Evolutionary conservation across 2,113 vertebrate species (phyloP).

Genomic region (Mobula hypostoma): DNA sequence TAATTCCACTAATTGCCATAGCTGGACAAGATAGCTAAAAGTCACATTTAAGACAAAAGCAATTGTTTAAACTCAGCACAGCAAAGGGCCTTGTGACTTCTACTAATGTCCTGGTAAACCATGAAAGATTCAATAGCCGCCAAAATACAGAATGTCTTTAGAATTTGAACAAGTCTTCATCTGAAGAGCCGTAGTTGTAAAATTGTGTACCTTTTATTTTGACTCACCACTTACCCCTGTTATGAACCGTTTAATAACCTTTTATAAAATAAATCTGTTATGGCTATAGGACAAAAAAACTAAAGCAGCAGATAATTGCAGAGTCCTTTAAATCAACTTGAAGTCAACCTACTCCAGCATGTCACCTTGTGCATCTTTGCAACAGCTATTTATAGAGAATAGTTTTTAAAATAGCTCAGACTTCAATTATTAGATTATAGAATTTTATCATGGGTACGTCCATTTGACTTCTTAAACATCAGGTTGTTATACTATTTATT

Average conservation of each 20-base stretch:
- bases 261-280: constrained; percentile 34
- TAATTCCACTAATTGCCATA: constrained; percentile 15
- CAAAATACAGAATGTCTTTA: constrained; percentile 26
- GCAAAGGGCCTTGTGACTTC: constrained; percentile 24
- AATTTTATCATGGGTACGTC: neutral
- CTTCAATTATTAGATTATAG: constrained; percentile 1
- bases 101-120: constrained; percentile 7
- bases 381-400: constrained; percentile 5
- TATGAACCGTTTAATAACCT: neutral
- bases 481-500: too few species aligned
- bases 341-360: constrained; percentile 32
- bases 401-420: constrained; percentile 12
- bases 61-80: neutral
- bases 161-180: constrained; percentile 14
- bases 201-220: constrained; percentile 30
- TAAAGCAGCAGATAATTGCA: constrained; percentile 25
- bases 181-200: constrained; percentile 19
- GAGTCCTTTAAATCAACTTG: constrained; percentile 35
- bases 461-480: neutral
- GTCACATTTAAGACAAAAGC: constrained; percentile 2
- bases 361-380: constrained; percentile 14
- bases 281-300: neutral
- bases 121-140: neutral
- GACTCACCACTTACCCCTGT: constrained; percentile 32
- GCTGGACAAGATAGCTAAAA: constrained; percentile 9